Conservation (phyloP, 2,797 vertebrate genomes). For the Nothura maculosa region DNA sequence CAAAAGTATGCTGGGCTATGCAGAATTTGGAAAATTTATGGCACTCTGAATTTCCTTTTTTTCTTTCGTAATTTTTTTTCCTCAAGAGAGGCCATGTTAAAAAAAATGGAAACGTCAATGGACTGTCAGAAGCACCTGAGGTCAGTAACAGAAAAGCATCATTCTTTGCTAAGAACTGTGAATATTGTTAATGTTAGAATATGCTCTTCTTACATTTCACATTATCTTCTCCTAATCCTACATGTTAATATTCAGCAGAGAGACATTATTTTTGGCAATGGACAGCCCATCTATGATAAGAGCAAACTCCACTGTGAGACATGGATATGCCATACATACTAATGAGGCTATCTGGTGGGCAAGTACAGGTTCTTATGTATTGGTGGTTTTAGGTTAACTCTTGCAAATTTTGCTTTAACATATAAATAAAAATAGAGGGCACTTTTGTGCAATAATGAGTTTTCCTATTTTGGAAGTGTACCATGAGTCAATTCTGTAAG, state of each 20-base stretch:
- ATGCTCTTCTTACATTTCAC: not conserved
- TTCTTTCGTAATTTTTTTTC: not conserved
- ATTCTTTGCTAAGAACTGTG: not conserved
- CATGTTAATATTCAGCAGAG: not conserved
- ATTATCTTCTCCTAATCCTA: not conserved
- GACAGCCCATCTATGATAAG: not conserved
- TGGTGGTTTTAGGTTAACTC: not conserved
- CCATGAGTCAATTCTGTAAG: not conserved
- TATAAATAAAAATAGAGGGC: not conserved
- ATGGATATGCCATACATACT: not conserved
- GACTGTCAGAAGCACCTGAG: not conserved
- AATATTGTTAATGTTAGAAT: not conserved
- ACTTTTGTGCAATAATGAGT: not conserved
- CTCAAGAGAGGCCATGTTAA: not conserved
- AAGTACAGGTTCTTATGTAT: not conserved
- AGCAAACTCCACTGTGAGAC: fast-evolving
- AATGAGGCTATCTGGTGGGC: not conserved
- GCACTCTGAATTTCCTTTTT: not conserved
- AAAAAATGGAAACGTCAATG: not conserved
- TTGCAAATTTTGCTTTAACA: not conserved
- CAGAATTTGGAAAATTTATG: not conserved
- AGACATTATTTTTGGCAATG: not conserved
- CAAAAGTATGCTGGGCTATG: not conserved
- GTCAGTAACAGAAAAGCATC: not conserved
- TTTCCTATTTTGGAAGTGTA: not conserved